Evolutionary conservation across 2,888 invertebrate genomes (phyloP).

Genomic region (Lumbricus terrestris): DNA sequence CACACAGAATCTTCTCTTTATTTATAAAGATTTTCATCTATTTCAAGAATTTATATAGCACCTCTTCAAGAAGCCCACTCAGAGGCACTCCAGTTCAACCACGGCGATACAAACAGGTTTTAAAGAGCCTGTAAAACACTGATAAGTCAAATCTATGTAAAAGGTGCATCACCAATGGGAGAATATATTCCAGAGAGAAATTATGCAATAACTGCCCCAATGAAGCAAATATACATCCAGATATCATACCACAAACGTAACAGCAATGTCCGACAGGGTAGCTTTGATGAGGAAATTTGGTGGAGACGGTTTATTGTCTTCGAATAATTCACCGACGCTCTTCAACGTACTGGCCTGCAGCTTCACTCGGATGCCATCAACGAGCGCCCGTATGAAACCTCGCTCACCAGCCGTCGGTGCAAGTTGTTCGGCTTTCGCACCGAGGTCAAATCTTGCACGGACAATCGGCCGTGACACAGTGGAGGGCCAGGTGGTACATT

Average conservation of each 20-base stretch:
- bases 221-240: neutral
- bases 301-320: conserved; percentile 76
- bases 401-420: conserved; percentile 37
- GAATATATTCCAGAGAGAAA: too few relatives aligned
- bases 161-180: too few relatives aligned
- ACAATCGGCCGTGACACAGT: conserved; percentile 20
- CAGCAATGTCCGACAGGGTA: conserved; percentile 40
- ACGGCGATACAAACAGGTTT: too few relatives aligned
- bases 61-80: too few relatives aligned
- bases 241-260: conserved; percentile 39
- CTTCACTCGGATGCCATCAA: conserved; percentile 43
- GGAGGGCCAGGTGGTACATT: neutral
- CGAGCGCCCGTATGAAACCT: conserved; percentile 38
- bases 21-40: too few relatives aligned
- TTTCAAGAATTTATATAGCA: too few relatives aligned
- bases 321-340: conserved; percentile 78
- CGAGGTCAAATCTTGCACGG: conserved; percentile 20
- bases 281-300: conserved; percentile 74
- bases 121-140: too few relatives aligned
- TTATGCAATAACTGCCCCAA: neutral
- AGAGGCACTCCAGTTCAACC: too few relatives aligned
- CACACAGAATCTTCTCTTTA: too few relatives aligned
- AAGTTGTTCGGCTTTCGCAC: conserved; percentile 27
- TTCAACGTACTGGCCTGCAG: conserved; percentile 70
- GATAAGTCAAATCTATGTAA: too few relatives aligned